Conservation (phyloP, 2,888 invertebrate species). For the Schrankia costaestrigalis region DNA sequence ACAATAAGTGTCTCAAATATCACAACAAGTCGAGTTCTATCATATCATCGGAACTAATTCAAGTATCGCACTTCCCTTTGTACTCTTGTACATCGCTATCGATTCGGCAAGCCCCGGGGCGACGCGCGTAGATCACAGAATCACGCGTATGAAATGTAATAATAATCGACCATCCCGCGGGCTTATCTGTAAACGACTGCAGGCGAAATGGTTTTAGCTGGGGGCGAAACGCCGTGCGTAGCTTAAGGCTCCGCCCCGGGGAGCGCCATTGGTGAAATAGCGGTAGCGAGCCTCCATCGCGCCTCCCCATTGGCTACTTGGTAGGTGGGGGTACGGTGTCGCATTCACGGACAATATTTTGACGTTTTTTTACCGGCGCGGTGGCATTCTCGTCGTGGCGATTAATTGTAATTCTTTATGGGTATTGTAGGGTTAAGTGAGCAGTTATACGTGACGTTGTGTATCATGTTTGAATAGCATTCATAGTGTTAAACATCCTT, state of each 20-base stretch:
- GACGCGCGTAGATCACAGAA: slow-evolving; percentile 63
- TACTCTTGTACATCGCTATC: slow-evolving; percentile 63
- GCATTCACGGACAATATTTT: slow-evolving; percentile 69
- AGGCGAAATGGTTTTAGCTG: slow-evolving; percentile 80
- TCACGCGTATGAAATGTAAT: slow-evolving; percentile 74
- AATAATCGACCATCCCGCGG: slow-evolving; percentile 79
- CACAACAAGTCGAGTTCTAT: slow-evolving; percentile 52
- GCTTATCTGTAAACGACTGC: slow-evolving; percentile 80
- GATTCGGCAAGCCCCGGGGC: slow-evolving; percentile 66
- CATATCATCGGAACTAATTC: slow-evolving; percentile 35
- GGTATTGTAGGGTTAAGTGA: slow-evolving; percentile 78
- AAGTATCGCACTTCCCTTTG: slow-evolving; percentile 49
- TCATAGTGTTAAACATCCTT: slow-evolving; percentile 40
- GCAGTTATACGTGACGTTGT: slow-evolving; percentile 64
- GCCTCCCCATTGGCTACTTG: slow-evolving; percentile 68
- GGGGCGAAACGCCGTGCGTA: slow-evolving; percentile 75
- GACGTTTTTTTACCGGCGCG: slow-evolving; percentile 71
- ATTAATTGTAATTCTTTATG: slow-evolving; percentile 79
- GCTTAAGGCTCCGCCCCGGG: slow-evolving; percentile 77
- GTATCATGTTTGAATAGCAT: slow-evolving; percentile 56
- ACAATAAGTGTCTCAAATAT: slow-evolving; percentile 45
- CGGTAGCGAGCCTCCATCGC: slow-evolving; percentile 54
- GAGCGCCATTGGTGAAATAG: slow-evolving; percentile 67
- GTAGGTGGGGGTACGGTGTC: slow-evolving; percentile 59
- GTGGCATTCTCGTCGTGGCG: slow-evolving; percentile 74